Evolutionary conservation across 2,797 vertebrate species (phyloP), one percentile per base, ranked within the genome.

Genomic region (Sitta carolinensis): DNA sequence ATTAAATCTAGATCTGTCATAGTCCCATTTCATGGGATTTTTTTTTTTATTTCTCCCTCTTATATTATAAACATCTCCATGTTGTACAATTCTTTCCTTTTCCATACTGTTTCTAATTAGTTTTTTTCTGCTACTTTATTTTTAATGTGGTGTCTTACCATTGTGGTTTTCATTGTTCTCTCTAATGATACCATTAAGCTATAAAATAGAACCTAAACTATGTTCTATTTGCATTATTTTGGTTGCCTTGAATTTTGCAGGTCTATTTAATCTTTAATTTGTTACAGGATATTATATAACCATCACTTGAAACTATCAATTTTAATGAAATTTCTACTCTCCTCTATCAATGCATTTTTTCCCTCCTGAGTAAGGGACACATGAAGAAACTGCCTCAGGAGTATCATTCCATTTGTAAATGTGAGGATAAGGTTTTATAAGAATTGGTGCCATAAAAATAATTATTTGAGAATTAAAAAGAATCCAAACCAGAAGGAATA

Each of bases 231-330:
- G 38, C 43, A 30, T 93, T 89, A 63, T 61, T 63, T 26, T 50
- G 17, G 79, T 77, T 94, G 55, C 50, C 22, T 61, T 70, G 32
- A 23, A 51, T 87, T 92, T 82, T 74, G 22, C 74, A 66, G 34
- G 42, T 86, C 78, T 93, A 32, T 73, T 94, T 88, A 90, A 51
- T 45, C 17, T 90, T 78, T 67, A 40, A 79, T 91, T 84, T 92
- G 10, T 89, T 87, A 29, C 32, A 70, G n/a, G 25, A 7, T 82
- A 54, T 87, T 63, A 16, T 70, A 57, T 58, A 94, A 61, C 4
- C 25, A 58, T 38, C 25, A 22, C 17, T 50, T 0, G 8, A 62
- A 90, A 76, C 42, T 0, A 51, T 84, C 48, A 6, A 4, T 61
- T 93, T 93, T 82, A 26, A 73, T 67, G 38, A 89, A 42, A 57